phyloP scores from a whole-genome alignment of 2,888 invertebrate genomes.

The Unio pictorum region DNA sequence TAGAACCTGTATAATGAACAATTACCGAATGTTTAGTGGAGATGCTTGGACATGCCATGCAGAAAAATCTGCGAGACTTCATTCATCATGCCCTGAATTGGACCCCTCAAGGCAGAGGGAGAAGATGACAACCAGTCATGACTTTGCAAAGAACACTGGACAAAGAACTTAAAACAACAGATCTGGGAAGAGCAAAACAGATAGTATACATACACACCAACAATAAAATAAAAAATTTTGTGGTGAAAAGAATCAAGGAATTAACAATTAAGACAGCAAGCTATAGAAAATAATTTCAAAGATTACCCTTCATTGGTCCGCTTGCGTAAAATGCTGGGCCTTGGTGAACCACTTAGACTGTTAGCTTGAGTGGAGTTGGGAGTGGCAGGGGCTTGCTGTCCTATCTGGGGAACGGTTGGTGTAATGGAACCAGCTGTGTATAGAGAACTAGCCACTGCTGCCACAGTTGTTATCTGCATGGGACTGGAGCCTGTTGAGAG shows the following conservation, averaged over 20 bases:
- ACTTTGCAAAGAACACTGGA: too few relatives aligned
- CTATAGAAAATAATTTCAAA: not conserved
- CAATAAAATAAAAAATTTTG: not conserved
- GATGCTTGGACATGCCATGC: too few relatives aligned
- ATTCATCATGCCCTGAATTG: too few relatives aligned
- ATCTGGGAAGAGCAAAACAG: too few relatives aligned
- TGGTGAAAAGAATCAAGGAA: not conserved
- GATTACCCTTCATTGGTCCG: slow-evolving; percentile 84
- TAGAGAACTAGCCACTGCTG: slow-evolving; percentile 44
- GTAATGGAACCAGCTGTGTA: slow-evolving; percentile 34
- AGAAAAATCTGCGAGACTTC: too few relatives aligned
- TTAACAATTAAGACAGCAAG: not conserved
- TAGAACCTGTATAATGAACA: too few relatives aligned
- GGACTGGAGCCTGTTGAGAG: not conserved
- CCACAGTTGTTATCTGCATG: slow-evolving; percentile 7
- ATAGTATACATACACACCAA: too few relatives aligned
- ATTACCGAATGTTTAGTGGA: too few relatives aligned
- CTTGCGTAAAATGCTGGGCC: slow-evolving; percentile 90
- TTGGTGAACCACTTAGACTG: slow-evolving; percentile 77
- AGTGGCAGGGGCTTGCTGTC: slow-evolving; percentile 28
- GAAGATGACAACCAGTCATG: too few relatives aligned
- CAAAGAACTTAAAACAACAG: too few relatives aligned
- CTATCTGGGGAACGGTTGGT: slow-evolving; percentile 33
- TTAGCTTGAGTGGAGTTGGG: slow-evolving; percentile 36
- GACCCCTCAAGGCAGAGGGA: too few relatives aligned